These are phyloP conservation scores for Drosophila testacea DNA, from an alignment of 2,888 invertebrate genomes.

Conservation along the genomic window DNA sequence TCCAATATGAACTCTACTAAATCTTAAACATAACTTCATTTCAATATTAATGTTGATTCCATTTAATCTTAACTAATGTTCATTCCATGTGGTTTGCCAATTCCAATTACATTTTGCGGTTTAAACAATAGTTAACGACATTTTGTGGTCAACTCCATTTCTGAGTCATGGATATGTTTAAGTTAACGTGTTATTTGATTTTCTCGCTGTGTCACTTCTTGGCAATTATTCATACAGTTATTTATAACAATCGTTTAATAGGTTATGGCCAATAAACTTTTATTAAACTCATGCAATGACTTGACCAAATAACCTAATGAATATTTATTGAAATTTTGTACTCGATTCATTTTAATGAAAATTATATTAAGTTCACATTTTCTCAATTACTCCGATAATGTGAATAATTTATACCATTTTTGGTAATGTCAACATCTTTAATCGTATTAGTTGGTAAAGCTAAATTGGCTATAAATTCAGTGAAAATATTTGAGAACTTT, in stretches of 20 bases:
- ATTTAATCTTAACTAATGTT: neutral
- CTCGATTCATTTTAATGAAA: neutral
- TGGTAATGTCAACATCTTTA: too few species aligned
- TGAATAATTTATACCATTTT: neutral
- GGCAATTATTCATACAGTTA: conserved; percentile 32
- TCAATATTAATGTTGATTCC: neutral
- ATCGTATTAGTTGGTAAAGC: too few species aligned
- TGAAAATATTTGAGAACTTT: too few species aligned
- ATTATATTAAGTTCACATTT: neutral
- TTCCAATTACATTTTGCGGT: neutral
- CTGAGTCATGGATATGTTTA: conserved; percentile 17
- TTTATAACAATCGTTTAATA: conserved; percentile 30
- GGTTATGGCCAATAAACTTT: conserved; percentile 29
- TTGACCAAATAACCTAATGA: conserved; percentile 11
- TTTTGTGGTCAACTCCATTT: neutral
- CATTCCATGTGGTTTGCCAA: neutral
- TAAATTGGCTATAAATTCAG: too few species aligned
- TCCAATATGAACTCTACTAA: conserved; percentile 1
- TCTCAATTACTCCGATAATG: neutral
- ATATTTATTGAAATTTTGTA: conserved; percentile 12
- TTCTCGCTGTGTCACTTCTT: conserved; percentile 31
- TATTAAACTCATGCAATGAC: conserved; percentile 20
- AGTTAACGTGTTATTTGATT: conserved; percentile 19
- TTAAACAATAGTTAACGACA: conserved; percentile 1
- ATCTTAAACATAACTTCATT: neutral